Conservation (phyloP, 2,888 invertebrate species). For the Phragmatobia fuliginosa region DNA sequence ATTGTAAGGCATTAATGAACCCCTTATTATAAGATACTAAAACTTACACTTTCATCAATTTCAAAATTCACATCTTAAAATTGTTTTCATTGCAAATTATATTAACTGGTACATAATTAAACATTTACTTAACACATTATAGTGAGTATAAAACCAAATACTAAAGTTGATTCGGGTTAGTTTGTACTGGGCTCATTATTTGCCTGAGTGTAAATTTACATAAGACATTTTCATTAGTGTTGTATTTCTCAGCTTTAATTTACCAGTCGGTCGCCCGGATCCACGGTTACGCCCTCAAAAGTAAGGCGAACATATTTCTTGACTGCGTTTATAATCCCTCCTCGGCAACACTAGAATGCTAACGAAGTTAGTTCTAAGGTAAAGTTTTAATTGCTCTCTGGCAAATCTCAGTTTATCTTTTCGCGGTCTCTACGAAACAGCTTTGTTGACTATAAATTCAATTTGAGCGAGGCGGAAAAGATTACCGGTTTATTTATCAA, state of each 20-base stretch:
- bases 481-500: conserved; percentile 67
- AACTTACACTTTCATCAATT: background rate
- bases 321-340: conserved; percentile 71
- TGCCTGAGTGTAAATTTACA: background rate
- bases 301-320: conserved; percentile 76
- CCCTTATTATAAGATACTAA: conserved; percentile 48
- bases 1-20: conserved; percentile 48
- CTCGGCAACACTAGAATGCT: conserved; percentile 74
- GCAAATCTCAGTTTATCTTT: conserved; percentile 85
- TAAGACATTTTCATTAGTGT: conserved; percentile 66
- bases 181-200: background rate
- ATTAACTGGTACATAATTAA: background rate
- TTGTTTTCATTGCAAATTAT: background rate
- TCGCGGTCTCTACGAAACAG: conserved; percentile 77
- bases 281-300: conserved; percentile 66
- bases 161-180: background rate
- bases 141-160: background rate
- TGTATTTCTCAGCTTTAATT: conserved; percentile 59
- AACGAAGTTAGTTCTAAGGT: conserved; percentile 84
- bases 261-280: conserved; percentile 72
- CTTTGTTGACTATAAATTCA: conserved; percentile 83
- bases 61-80: background rate
- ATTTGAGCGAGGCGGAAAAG: conserved; percentile 75
- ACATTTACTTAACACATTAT: background rate
- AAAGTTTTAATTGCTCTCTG: conserved; percentile 85